Evolutionary conservation across 2,113 vertebrate genomes (phyloP), one percentile per base, ranked within the genome.

Genomic region (Narcine bancroftii): DNA sequence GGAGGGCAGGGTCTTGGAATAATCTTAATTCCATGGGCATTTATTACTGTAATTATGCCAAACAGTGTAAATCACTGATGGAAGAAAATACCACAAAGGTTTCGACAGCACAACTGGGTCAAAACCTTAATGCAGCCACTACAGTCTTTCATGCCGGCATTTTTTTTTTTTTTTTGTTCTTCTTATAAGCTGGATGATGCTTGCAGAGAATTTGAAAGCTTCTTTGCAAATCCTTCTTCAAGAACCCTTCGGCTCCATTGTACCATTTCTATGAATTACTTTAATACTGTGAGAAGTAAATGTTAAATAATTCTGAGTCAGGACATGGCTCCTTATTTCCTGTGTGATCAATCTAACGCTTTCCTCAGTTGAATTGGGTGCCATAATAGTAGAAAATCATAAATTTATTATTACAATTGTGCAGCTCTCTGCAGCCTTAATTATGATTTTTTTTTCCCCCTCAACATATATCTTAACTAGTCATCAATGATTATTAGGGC

Each of bases 21-120:
- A 89, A 89, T 65, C 60, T 42, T 89, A 89, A 89, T 89, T 89
- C 83, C 53, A 39, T 89, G 19, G 83, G 56, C 56, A 63, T 89
- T 89, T 63, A 89, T 39, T 65, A 9, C 83, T 65, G 60, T 89
- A 89, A 89, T 89, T 89, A 89, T 63, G 83, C 83, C 83, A 65
- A 65, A 89, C 53, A n/a, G 83, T 63, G 15, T 65, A 36, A 89
- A 26, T 83, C 50, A 83, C 79, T 53, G 79, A 81, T 60, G 53
- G 53, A 87, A 63, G 83, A 63, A 65, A 89, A 89, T 60, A 65
- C 83, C 33, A 89, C n/a, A 89, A 89, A 21, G 56, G 63, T 65
- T 89, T 39, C 36, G 15, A 39, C 17, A 89, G 33, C 17, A 15
- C 56, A 89, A 63, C n/a, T 89, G 13, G n/a, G 33, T 89, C 53